Base-by-base conservation (phyloP, 1,140 invertebrate genomes). In the Acyrthosiphon pisum region DNA sequence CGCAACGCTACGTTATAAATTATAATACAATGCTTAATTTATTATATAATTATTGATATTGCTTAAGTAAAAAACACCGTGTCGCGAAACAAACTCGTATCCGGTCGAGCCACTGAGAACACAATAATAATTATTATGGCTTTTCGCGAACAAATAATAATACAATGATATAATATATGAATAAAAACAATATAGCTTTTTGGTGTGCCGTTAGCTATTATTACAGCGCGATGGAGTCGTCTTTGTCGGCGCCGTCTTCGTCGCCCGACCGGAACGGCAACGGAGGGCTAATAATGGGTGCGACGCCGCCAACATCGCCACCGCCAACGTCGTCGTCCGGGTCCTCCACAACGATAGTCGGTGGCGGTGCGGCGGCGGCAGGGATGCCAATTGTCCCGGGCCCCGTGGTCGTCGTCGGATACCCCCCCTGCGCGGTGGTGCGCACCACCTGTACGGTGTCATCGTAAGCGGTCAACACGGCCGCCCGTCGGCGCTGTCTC, bases 251-350 rank as follows among this genome's bases (percentile, higher is more conserved):
- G 20, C 50, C 46, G 68, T 48, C 76, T n/a, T 11, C 30, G 37
- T 18, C 6, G 11, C 26, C 35, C 26, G 91, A 84, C 26, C 91
- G 76, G 48, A 93, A 93, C 7, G 81, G 91, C 26, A 93, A 20
- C 3, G 91, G 91, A 23, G 91, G 91, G 37, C 91, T 93, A 14
- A 93, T 53, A 4, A 93, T 93, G 35, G 91, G 91, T 9, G 91
- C 35, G 68, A 92, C 46, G 35, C 11, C 35, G 6, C 37, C 30
- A 1, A 14, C 26, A 7, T 56, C 37, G 14, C 37, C 41, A 44
- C 18, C 37, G 26, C 26, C 23, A 6, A 8, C 46, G 23, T 8
- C 46, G 20, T 50, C 41, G 84, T 88, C 46, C 6, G 26, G 41
- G 41, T 60, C 81, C 48, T 92, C 91, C n/a, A 93, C 91, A 6